Evolutionary conservation across 2,888 invertebrate species (phyloP).

Genomic region (Hirtodrosophila cameraria): DNA sequence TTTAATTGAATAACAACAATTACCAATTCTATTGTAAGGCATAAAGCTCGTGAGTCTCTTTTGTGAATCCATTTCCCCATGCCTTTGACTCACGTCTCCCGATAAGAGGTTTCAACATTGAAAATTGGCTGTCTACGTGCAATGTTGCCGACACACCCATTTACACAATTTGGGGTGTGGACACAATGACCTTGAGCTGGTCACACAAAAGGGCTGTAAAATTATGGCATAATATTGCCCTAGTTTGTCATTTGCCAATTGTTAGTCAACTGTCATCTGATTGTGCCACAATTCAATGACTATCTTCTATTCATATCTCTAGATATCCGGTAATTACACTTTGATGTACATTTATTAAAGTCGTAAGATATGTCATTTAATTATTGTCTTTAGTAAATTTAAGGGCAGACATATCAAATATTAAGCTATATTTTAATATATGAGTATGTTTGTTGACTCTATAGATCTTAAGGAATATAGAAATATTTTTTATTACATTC

Average conservation of each 20-base stretch:
- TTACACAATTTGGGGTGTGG: slow-evolving; percentile 25
- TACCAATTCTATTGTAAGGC: slow-evolving; percentile 2
- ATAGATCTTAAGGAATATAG: too few relatives aligned
- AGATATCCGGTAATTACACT: not conserved
- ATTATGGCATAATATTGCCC: slow-evolving; percentile 36
- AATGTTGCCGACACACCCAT: slow-evolving; percentile 27
- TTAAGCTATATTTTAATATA: too few relatives aligned
- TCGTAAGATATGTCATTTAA: too few relatives aligned
- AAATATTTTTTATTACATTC: too few relatives aligned
- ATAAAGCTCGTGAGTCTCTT: not conserved
- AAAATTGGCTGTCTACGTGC: slow-evolving; percentile 7
- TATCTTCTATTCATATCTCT: slow-evolving; percentile 5
- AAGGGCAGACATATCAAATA: too few relatives aligned
- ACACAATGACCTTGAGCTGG: slow-evolving; percentile 10
- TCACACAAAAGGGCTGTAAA: slow-evolving; percentile 17
- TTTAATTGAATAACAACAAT: slow-evolving; percentile 61
- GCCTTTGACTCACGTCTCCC: slow-evolving; percentile 27
- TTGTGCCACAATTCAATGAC: slow-evolving; percentile 13
- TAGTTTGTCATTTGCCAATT: slow-evolving; percentile 18
- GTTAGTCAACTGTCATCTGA: slow-evolving; percentile 34
- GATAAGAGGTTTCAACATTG: slow-evolving; percentile 21
- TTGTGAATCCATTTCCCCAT: not conserved
- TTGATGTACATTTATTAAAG: not conserved
- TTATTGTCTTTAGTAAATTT: too few relatives aligned
- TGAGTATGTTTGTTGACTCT: too few relatives aligned